Percentiles rank a stretch among this genome's conserved stretches.
phyloP scores from a whole-genome alignment of 2,888 invertebrate species.

The Plebejus anna region DNA sequence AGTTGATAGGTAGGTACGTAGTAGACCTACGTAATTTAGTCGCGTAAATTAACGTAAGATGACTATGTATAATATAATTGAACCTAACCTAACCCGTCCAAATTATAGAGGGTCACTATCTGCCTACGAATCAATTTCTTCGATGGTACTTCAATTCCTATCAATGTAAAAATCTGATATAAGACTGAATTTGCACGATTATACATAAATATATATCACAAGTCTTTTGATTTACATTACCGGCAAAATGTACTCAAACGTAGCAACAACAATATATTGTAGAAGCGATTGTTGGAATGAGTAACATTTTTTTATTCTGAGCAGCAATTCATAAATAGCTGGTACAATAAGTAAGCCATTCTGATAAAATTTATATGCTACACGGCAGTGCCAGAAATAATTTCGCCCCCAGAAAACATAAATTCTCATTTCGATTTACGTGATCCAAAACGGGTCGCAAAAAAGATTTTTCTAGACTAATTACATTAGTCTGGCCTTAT shows the following conservation, averaged over 20 bases:
- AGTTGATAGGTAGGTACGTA: background rate
- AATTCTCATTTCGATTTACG: background rate
- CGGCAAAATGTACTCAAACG: background rate
- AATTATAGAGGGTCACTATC: too few species aligned
- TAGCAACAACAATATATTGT: background rate
- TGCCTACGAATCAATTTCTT: too few species aligned
- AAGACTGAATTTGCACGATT: too few species aligned
- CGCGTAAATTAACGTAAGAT: too few species aligned
- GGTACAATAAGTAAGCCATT: background rate
- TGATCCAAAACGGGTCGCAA: background rate
- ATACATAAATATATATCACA: too few species aligned
- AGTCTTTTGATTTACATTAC: too few species aligned
- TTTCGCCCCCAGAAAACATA: background rate
- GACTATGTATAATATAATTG: too few species aligned
- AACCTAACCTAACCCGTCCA: too few species aligned
- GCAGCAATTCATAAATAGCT: background rate
- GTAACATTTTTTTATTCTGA: background rate
- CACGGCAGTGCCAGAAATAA: background rate
- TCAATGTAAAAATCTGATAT: too few species aligned
- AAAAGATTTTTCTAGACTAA: slow-evolving; percentile 24
- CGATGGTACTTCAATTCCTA: too few species aligned
- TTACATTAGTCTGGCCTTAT: slow-evolving; percentile 27
- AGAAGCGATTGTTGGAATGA: background rate
- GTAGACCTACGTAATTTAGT: too few species aligned
- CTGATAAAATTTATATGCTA: background rate